Conservation (phyloP, 2,888 invertebrate species). For the Mythimna pallens region DNA sequence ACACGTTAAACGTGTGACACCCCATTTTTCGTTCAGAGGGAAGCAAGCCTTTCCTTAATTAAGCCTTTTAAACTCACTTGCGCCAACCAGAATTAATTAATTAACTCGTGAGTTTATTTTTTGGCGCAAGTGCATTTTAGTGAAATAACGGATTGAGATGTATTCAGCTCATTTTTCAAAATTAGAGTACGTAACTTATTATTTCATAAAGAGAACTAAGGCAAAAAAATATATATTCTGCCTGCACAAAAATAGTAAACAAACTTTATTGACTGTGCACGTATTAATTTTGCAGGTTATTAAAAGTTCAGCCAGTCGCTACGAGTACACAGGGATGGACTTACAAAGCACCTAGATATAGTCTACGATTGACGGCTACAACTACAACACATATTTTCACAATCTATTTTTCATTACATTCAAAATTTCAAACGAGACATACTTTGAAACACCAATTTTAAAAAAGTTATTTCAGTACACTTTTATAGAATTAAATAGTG, state of each 20-base stretch:
- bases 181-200: neutral
- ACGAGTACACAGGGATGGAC: constrained; percentile 51
- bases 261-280: constrained; percentile 21
- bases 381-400: constrained; percentile 32
- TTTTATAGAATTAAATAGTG: neutral
- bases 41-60: neutral
- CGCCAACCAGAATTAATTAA: too few species aligned
- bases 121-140: neutral
- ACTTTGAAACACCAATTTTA: neutral
- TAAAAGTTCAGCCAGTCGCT: constrained; percentile 12
- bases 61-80: neutral
- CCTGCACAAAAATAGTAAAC: constrained; percentile 13
- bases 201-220: too few species aligned
- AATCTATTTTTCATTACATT: constrained; percentile 17
- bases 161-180: neutral
- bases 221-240: neutral
- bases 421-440: neutral
- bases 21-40: neutral
- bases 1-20: neutral
- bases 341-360: constrained; percentile 63
- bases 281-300: neutral
- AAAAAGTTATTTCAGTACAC: neutral
- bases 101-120: too few species aligned
- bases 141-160: neutral
- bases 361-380: constrained; percentile 38